Base-by-base conservation (phyloP, 2,888 invertebrate genomes). In the Heterodera filipjevi region DNA sequence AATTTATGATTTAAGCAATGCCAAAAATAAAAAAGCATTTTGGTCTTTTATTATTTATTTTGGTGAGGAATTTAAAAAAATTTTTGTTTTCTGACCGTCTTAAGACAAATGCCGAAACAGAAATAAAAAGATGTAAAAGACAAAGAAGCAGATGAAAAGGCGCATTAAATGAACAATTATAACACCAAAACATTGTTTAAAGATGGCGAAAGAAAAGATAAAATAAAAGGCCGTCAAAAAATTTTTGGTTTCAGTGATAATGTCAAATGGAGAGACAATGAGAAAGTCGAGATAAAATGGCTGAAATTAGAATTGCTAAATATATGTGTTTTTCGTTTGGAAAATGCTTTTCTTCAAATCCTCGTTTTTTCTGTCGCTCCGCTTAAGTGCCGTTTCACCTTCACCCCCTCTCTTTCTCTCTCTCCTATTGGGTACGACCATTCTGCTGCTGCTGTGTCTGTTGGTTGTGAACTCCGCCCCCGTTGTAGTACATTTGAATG, bases 361-460 rank as follows among this genome's bases (percentile, higher is more conserved):
- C n/a, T n/a, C n/a, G n/a, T n/a, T n/a, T n/a, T n/a, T n/a, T 49
- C 19, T n/a, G 59, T 59, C 59, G 27, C 8, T 27, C 59, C 3
- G 10, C 16, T 14, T 12, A 12, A 12, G 19, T 49, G 49, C 39
- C 53, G 53, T 53, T 53, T n/a, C n/a, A n/a, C n/a, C n/a, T n/a
- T n/a, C n/a, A n/a, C n/a, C n/a, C n/a, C n/a, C n/a, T n/a, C n/a
- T n/a, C 22, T 19, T 10, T 27, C 10, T 5, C 59, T 3, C 10
- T n/a, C n/a, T n/a, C 59, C 32, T 70, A 44, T 27, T 70, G 70
- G 19, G 22, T 6, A 5, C 27, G 70, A 22, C 27, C 19, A 22
- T 70, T 22, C 32, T 70, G 30, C 70, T 70, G 70, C 0, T 70
- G 68, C 19, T 68, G 32, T 12, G n/a, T n/a, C 32, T 70, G 70